Conservation (phyloP, 2,113 vertebrate species). For the Cichladusa arquata region DNA sequence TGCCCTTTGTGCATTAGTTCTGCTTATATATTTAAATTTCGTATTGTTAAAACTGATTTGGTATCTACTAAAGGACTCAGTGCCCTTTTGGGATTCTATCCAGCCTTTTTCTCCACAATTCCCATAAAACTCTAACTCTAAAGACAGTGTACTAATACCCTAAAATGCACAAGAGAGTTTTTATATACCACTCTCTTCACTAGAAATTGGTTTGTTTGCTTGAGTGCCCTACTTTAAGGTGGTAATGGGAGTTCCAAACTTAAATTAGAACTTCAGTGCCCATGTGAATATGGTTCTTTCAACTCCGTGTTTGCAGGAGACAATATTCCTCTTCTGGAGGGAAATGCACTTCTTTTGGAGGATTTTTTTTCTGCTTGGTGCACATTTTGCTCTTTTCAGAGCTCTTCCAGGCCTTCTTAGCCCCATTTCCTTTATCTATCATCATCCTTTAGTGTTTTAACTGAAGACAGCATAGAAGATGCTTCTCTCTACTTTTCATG, state of each 20-base stretch:
- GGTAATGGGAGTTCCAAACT: background rate
- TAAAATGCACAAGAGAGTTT: background rate
- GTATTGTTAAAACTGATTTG: background rate
- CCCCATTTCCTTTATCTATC: background rate
- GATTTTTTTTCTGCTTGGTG: background rate
- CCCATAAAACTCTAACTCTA: background rate
- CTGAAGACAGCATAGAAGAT: background rate
- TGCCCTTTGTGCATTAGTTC: background rate
- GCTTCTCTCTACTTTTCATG: background rate
- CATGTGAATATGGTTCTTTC: background rate
- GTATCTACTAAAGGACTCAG: background rate
- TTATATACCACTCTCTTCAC: background rate
- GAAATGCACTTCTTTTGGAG: background rate
- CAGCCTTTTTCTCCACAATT: background rate
- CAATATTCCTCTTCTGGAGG: background rate
- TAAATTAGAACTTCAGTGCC: background rate
- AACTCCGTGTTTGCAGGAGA: background rate
- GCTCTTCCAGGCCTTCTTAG: background rate
- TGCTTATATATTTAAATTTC: background rate
- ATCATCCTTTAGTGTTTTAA: background rate
- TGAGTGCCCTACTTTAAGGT: background rate
- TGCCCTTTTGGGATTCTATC: background rate
- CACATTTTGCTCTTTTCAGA: background rate
- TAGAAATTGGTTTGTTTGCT: background rate
- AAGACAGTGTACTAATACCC: background rate